These are phyloP conservation scores for Tribolium castaneum DNA, from an alignment of 1,140 invertebrate genomes.

Conservation along the genomic window DNA sequence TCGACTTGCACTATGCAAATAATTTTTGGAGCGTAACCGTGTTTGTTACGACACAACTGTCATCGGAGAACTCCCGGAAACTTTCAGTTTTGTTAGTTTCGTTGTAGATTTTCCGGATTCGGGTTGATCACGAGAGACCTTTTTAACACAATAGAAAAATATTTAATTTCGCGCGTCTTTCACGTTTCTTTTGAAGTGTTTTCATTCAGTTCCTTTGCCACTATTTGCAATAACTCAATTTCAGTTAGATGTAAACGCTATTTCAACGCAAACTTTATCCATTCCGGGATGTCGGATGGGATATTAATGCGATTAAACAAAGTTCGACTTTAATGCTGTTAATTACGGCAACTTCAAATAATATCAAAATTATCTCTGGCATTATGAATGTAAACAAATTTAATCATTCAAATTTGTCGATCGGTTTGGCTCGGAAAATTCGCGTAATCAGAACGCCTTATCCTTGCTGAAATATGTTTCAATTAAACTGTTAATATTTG, in stretches of 20 bases:
- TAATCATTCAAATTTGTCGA: constrained; percentile 5
- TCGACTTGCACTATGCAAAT: neutral
- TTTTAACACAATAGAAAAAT: neutral
- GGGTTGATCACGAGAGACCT: neutral
- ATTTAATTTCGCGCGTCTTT: neutral
- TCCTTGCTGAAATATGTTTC: constrained; percentile 28
- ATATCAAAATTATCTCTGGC: constrained; percentile 4
- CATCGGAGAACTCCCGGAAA: constrained; percentile 1
- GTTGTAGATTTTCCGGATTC: neutral
- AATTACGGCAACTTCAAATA: constrained; percentile 13
- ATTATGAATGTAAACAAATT: constrained; percentile 15
- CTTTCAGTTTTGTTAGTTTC: constrained; percentile 1
- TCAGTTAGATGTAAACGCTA: constrained; percentile 1
- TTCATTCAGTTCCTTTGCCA: neutral
- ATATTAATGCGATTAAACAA: constrained; percentile 14
- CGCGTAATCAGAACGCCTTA: neutral
- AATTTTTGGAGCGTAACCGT: constrained; percentile 26
- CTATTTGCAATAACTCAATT: constrained; percentile 17
- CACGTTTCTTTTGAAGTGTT: neutral
- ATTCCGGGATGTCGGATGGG: constrained; percentile 26
- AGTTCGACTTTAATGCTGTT: constrained; percentile 27
- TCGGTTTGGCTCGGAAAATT: neutral
- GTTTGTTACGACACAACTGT: constrained; percentile 2
- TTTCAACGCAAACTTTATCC: constrained; percentile 18
- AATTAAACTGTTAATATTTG: constrained; percentile 32